Evolutionary conservation across 2,888 invertebrate genomes (phyloP), one percentile per base, ranked within the genome.

Genomic region (Chloroclystis v-ata): DNA sequence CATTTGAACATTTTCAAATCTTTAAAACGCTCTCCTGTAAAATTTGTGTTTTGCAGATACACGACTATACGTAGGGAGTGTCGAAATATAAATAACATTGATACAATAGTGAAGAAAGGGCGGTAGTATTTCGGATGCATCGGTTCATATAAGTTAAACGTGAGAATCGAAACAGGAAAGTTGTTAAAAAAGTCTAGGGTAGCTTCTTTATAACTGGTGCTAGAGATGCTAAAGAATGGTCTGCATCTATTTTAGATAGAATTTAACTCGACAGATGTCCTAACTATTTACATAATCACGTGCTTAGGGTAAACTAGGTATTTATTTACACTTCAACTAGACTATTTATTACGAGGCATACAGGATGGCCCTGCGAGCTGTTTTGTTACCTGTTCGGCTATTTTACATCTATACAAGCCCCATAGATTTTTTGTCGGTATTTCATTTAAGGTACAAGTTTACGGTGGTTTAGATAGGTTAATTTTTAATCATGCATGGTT

Each of bases 31-130:
- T n/a, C n/a, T n/a, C n/a, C n/a, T n/a, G n/a, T n/a, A n/a, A n/a
- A n/a, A n/a, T n/a, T n/a, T n/a, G n/a, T n/a, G n/a, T n/a, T n/a
- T n/a, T n/a, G n/a, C n/a, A n/a, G n/a, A n/a, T n/a, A n/a, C n/a
- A n/a, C n/a, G n/a, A n/a, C n/a, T n/a, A n/a, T n/a, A n/a, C n/a
- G n/a, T n/a, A n/a, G n/a, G n/a, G n/a, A n/a, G n/a, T n/a, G n/a
- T n/a, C n/a, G n/a, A n/a, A 61, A 58, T 61, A 73, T 67, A 75
- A 71, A 83, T 79, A 82, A 87, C 87, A 86, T 84, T 85, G 84
- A 85, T 82, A 86, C 86, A 86, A 85, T 86, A 87, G 86, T 86
- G 82, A 84, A 82, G 81, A 83, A 72, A 82, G 84, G 86, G 85
- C 86, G 86, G 86, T 82, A 85, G 81, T 77, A 71, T 68, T 72